These are phyloP conservation scores for Cervus canadensis DNA, from an alignment of 2,113 vertebrate genomes.

Conservation along the genomic window DNA sequence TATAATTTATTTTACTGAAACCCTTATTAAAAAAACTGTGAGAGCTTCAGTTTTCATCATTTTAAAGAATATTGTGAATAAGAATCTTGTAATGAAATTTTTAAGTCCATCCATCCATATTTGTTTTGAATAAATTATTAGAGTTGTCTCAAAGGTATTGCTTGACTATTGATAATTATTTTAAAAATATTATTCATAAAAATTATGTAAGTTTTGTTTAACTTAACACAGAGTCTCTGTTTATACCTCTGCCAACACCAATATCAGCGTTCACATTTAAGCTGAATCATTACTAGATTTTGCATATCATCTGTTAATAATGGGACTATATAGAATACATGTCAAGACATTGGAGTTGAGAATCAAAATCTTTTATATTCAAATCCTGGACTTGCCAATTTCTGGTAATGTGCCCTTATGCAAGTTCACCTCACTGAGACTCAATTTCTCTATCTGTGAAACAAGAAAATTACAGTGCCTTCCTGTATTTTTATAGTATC, in stretches of 20 bases:
- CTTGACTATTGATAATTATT: neutral
- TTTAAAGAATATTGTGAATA: neutral
- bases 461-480: neutral
- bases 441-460: neutral
- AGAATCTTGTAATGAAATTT: neutral
- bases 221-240: neutral
- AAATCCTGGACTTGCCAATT: neutral
- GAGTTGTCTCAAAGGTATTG: neutral
- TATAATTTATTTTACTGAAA: neutral
- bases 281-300: neutral
- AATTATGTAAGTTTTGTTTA: neutral
- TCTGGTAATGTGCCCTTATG: neutral
- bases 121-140: neutral
- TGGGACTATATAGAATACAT: neutral
- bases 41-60: neutral
- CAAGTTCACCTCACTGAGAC: neutral
- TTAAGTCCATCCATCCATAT: neutral
- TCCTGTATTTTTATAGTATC: neutral
- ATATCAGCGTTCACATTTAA: neutral
- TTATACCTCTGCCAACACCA: neutral
- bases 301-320: neutral
- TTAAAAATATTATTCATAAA: neutral
- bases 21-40: neutral
- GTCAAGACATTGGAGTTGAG: neutral
- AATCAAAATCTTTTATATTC: neutral